Evolutionary conservation across 2,797 vertebrate genomes (phyloP).

Genomic region (Pelodytes ibericus): DNA sequence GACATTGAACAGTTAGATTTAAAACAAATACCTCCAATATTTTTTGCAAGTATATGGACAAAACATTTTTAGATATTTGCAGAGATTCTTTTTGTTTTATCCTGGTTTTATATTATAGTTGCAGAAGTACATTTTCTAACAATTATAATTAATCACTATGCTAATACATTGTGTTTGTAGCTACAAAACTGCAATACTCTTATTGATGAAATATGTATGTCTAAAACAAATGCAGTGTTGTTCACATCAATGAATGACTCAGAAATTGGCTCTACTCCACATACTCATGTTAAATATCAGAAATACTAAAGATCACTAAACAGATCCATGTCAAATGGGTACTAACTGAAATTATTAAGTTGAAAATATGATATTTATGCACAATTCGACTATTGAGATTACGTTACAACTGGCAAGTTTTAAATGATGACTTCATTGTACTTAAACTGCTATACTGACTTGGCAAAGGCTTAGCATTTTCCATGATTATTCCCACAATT

Average conservation of each 20-base stretch:
- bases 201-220: neutral
- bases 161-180: neutral
- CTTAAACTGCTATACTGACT: constrained; percentile 26
- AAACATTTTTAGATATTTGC: too few species aligned
- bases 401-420: constrained; percentile 22
- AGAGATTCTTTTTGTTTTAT: too few species aligned
- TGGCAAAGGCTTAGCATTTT: constrained; percentile 24
- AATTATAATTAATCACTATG: too few species aligned
- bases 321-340: constrained; percentile 29
- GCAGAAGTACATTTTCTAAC: too few species aligned
- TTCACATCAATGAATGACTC: neutral
- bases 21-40: too few species aligned
- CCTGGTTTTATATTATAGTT: too few species aligned
- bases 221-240: too few species aligned
- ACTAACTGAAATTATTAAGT: constrained; percentile 14
- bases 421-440: constrained; percentile 35
- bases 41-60: too few species aligned
- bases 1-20: too few species aligned
- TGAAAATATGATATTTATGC: constrained; percentile 21
- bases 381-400: constrained; percentile 41
- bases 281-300: constrained; percentile 18
- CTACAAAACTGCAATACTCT: neutral
- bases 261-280: neutral
- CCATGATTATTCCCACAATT: constrained; percentile 42
- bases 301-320: constrained; percentile 35